Evolutionary conservation across 2,113 vertebrate species (phyloP).

Genomic region (Alosa alosa): DNA sequence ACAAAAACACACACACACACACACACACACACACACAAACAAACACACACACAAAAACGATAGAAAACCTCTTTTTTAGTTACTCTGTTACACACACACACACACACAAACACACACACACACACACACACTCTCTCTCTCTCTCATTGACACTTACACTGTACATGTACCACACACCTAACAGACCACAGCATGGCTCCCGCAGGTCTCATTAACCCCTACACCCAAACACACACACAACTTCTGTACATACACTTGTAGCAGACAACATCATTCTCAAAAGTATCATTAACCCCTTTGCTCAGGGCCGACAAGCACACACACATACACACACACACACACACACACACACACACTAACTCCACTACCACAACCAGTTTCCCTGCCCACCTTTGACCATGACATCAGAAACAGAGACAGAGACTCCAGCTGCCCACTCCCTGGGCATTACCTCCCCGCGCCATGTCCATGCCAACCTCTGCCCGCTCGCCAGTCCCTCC

Average conservation of each 20-base stretch:
- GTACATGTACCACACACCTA: not conserved
- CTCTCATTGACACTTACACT: not conserved
- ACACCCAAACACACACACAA: constrained; percentile 34
- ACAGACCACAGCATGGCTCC: not conserved
- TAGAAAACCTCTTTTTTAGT: no score
- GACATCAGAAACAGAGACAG: not conserved
- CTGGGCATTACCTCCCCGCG: not conserved
- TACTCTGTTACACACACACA: not conserved
- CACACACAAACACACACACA: not conserved
- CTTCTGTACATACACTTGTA: not conserved
- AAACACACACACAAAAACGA: not conserved
- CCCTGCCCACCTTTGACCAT: not conserved
- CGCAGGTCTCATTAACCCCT: not conserved
- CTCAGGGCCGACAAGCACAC: not conserved
- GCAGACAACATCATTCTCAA: not conserved
- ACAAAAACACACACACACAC: constrained; percentile 10
- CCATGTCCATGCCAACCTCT: not conserved
- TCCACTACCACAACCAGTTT: not conserved
- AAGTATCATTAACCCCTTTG: not conserved
- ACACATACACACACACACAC: not conserved
- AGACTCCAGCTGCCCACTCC: not conserved
- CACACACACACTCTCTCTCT: not conserved
- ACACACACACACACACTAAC: not conserved
- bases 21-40: constrained; percentile 19
- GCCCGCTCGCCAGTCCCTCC: not conserved